Evolutionary conservation across 2,113 vertebrate species (phyloP).

Genomic region (Steatornis caripensis): DNA sequence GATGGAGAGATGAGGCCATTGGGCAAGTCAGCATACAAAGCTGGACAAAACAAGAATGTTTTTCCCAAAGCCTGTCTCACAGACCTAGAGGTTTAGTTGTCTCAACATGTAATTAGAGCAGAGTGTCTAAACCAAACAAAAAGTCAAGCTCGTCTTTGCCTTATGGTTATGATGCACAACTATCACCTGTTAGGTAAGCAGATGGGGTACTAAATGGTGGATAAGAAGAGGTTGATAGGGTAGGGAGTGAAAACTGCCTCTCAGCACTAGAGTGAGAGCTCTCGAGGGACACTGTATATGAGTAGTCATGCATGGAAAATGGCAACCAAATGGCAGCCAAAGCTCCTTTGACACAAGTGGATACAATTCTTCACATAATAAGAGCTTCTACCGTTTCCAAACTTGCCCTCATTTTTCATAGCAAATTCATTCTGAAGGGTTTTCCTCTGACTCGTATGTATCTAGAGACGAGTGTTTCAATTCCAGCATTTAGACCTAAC

Average conservation of each 20-base stretch:
- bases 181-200: background rate
- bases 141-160: background rate
- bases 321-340: background rate
- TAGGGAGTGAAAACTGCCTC: background rate
- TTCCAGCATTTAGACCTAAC: background rate
- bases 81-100: background rate
- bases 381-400: background rate
- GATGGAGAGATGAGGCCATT: background rate
- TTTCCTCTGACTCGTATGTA: background rate
- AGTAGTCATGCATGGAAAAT: background rate
- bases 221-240: background rate
- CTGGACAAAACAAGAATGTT: background rate
- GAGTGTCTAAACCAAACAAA: background rate
- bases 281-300: no score
- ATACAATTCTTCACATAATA: background rate
- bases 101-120: background rate
- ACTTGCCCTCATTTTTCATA: background rate
- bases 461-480: background rate
- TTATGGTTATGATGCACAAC: background rate
- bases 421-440: background rate
- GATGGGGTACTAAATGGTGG: background rate
- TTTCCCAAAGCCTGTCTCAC: background rate
- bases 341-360: background rate
- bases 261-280: background rate
- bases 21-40: background rate